Conservation (phyloP, 1,140 invertebrate genomes). For the Scylla paramamosain region DNA sequence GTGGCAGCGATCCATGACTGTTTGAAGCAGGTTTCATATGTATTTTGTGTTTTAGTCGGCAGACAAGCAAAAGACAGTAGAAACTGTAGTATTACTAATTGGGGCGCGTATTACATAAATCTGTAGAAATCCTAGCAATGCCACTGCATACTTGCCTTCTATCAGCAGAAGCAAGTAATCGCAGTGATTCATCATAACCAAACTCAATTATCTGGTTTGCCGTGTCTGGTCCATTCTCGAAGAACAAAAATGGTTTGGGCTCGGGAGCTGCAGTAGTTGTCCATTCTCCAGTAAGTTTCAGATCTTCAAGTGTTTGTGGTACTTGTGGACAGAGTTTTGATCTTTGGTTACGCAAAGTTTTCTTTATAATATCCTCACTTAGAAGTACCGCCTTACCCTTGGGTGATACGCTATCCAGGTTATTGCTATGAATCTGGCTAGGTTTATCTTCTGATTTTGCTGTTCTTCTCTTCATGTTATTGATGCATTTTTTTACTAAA, state of each 20-base stretch:
- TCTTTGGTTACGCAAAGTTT: slow-evolving; percentile 46
- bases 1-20: slow-evolving; percentile 51
- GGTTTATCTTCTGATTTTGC: background rate
- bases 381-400: slow-evolving; percentile 40
- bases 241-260: slow-evolving; percentile 50
- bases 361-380: slow-evolving; percentile 44
- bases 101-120: slow-evolving; percentile 16
- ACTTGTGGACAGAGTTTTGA: slow-evolving; percentile 52
- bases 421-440: slow-evolving; percentile 9
- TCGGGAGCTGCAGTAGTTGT: slow-evolving; percentile 43
- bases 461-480: slow-evolving; percentile 30
- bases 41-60: slow-evolving; percentile 50
- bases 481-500: background rate
- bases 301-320: slow-evolving; percentile 47
- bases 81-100: slow-evolving; percentile 1
- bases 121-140: slow-evolving; percentile 50
- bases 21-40: slow-evolving; percentile 47
- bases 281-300: slow-evolving; percentile 47
- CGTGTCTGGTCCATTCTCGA: slow-evolving; percentile 32
- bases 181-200: slow-evolving; percentile 45
- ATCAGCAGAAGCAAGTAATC: slow-evolving; percentile 51
- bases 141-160: slow-evolving; percentile 52
- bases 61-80: slow-evolving; percentile 48
- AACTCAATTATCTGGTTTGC: slow-evolving; percentile 27
- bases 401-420: background rate